Evolutionary conservation across 2,888 invertebrate genomes (phyloP).

Genomic region (Drosophila diplacantha): DNA sequence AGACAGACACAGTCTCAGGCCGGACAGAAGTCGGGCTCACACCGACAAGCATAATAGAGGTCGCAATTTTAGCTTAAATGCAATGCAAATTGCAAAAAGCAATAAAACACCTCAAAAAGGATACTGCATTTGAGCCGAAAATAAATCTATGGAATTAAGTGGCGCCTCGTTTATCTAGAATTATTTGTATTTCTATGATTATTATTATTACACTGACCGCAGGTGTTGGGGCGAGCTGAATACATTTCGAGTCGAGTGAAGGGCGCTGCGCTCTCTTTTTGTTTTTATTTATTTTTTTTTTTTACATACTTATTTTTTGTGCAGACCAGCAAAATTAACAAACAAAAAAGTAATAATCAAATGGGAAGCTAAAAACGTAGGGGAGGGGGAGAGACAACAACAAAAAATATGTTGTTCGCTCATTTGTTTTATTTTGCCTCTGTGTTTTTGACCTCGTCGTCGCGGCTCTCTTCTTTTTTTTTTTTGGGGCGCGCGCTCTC

Average conservation of each 20-base stretch:
- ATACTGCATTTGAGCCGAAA: too few species aligned
- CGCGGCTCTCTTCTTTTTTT: constrained; percentile 23
- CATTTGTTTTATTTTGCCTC: constrained; percentile 56
- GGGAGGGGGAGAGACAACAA: constrained; percentile 12
- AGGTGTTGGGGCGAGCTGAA: constrained; percentile 11
- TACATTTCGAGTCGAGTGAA: constrained; percentile 47
- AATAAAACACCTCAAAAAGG: not conserved
- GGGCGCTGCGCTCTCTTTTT: constrained; percentile 58
- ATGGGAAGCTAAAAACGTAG: constrained; percentile 21
- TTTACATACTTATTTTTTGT: constrained; percentile 35
- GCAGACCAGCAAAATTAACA: constrained; percentile 14
- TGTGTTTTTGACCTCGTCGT: constrained; percentile 41
- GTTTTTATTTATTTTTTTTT: not conserved
- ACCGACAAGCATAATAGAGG: constrained; percentile 13
- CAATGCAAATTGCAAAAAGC: not conserved
- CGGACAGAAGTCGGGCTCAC: constrained; percentile 15
- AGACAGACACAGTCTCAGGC: constrained; percentile 9
- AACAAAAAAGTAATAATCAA: constrained; percentile 42
- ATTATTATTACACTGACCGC: not conserved
- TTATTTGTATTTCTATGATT: too few species aligned
- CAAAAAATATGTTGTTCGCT: constrained; percentile 46
- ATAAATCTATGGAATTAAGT: not conserved
- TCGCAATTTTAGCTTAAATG: constrained; percentile 18
- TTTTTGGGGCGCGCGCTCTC: constrained; percentile 15
- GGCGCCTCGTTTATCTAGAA: not conserved